phyloP scores from a whole-genome alignment of 2,113 vertebrate genomes.

The Lamprotornis superbus region DNA sequence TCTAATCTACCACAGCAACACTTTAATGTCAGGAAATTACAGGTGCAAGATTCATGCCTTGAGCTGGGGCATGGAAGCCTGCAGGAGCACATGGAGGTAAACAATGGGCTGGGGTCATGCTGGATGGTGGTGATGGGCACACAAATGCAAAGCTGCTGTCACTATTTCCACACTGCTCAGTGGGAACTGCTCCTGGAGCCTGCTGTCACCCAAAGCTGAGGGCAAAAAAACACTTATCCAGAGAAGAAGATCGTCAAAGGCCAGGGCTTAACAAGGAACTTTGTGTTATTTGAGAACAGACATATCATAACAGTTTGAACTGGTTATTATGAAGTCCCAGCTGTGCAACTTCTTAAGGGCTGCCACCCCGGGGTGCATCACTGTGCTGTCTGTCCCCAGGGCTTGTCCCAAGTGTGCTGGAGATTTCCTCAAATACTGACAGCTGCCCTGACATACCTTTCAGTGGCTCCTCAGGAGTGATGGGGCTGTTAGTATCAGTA shows the following conservation, averaged over 20 bases:
- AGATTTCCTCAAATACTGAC: not conserved
- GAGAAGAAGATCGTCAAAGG: not conserved
- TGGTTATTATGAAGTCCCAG: not conserved
- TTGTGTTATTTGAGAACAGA: not conserved
- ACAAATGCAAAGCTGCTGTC: not conserved
- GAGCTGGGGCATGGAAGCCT: not conserved
- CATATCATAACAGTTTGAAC: not conserved
- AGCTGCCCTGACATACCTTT: not conserved
- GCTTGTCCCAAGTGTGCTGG: not conserved
- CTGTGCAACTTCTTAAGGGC: not conserved
- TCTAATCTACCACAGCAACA: not conserved
- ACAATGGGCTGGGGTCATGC: not conserved
- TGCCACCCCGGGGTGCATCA: not conserved
- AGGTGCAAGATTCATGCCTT: not conserved
- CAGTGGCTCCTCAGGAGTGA: fast-evolving
- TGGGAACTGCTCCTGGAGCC: not conserved
- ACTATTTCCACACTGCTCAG: fast-evolving
- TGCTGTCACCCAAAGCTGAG: not conserved
- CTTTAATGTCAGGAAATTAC: not conserved
- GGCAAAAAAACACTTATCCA: not conserved
- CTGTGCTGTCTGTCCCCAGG: fast-evolving
- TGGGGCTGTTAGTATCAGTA: not conserved
- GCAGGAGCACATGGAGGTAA: not conserved
- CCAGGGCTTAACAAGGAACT: not conserved
- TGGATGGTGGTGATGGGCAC: not conserved